Evolutionary conservation across 2,888 invertebrate genomes (phyloP), one percentile per base, ranked within the genome.

Genomic region (Chaetoderma sp.): DNA sequence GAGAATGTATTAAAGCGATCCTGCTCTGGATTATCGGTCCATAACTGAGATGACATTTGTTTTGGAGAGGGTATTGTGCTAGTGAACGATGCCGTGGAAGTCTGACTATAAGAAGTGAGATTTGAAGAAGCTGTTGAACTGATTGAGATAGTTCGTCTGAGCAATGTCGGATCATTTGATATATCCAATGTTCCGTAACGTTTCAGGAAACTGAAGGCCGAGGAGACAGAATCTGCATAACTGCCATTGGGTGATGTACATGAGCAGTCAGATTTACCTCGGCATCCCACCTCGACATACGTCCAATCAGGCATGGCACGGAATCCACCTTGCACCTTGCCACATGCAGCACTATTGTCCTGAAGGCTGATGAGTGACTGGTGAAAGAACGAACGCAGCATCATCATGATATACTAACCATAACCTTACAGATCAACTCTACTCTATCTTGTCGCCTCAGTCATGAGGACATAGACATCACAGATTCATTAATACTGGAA

Each of bases 21-120:
- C 27, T 78, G 75, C 60, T 82, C 80, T 4, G 80, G 80, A 54
- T 82, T 80, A 28, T 81, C 82, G 52, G 77, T 77, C 82, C 82
- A 82, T 58, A 82, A 65, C 28, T 75, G 78, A 6, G 50, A 30
- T 3, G 32, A 28, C 16, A 30, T 13, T 21, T 52, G 52, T 28
- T n/a, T 13, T 28, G 32, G 23, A 28, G 32, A 52, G 32, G 32
- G 32, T 28, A 16, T 13, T n/a, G n/a, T n/a, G n/a, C n/a, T n/a
- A n/a, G n/a, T n/a, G n/a, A n/a, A n/a, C n/a, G n/a, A n/a, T n/a
- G n/a, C n/a, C n/a, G n/a, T 57, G 57, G 25, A 44, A 25, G 42
- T 57, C 23, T 27, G 23, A 42, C 39, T 42, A 13, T 36, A 28
- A 25, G 39, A 25, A 30, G 27, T 36, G 8, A 36, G 32, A 18